A percentile compares a stretch with the other conserved stretches of the same genome.
phyloP scores from a whole-genome alignment of 92 coral and sea anemone species.

The Porites lobata region DNA sequence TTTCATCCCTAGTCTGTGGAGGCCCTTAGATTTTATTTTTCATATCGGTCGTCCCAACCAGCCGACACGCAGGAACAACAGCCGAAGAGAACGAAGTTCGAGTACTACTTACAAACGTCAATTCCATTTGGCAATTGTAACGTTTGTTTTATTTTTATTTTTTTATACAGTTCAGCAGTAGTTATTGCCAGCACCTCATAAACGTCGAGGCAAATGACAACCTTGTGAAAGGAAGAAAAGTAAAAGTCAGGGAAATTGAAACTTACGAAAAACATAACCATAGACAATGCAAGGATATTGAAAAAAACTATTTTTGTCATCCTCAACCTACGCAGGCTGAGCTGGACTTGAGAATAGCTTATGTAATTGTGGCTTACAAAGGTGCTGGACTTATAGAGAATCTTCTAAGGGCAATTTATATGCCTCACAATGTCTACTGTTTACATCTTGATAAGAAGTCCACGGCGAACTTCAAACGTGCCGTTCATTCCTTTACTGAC shows the following conservation, averaged over 20 bases:
- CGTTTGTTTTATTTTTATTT: neutral
- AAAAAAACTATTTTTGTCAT: neutral
- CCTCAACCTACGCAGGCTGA: constrained; percentile 38
- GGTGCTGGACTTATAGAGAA: constrained; percentile 66
- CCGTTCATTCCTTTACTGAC: constrained; percentile 38
- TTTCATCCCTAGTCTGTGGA: too few species aligned
- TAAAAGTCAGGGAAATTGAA: neutral
- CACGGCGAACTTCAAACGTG: constrained; percentile 30
- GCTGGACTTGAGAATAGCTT: constrained; percentile 68
- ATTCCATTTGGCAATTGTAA: too few species aligned
- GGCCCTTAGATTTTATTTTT: too few species aligned
- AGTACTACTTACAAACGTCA: too few species aligned
- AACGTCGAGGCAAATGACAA: neutral
- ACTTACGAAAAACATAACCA: constrained; percentile 16
- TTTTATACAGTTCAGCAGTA: neutral
- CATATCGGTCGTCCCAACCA: too few species aligned
- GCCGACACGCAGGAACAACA: too few species aligned
- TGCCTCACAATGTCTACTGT: constrained; percentile 83
- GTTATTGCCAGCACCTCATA: neutral
- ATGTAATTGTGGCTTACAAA: constrained; percentile 57
- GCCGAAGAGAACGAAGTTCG: too few species aligned
- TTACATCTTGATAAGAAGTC: constrained; percentile 76
- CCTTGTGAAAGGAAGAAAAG: neutral
- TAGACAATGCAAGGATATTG: constrained; percentile 14
- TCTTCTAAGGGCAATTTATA: constrained; percentile 67